Evolutionary conservation across 2,888 invertebrate species (phyloP).

Genomic region (Drosophila multiciliata): DNA sequence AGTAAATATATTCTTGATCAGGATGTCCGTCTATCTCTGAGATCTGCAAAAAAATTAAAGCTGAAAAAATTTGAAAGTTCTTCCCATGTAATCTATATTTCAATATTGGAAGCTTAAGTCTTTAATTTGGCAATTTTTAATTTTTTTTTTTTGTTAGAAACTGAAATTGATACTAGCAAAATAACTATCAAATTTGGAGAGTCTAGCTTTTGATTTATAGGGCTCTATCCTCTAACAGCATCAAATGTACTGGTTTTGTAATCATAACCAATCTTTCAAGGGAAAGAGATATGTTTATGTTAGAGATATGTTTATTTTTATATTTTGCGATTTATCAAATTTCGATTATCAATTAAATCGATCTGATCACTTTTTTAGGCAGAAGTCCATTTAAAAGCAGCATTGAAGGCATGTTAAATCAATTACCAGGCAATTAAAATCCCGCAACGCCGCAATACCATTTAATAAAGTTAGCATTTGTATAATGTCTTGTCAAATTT

Average conservation of each 20-base stretch:
- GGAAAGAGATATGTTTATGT: too few species aligned
- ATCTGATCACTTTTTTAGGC: constrained; percentile 66
- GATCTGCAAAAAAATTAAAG: too few species aligned
- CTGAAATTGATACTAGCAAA: not conserved
- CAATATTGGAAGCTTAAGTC: too few species aligned
- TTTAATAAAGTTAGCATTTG: constrained; percentile 75
- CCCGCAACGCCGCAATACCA: constrained; percentile 28
- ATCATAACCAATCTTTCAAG: too few species aligned
- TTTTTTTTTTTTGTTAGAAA: too few species aligned
- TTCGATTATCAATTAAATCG: not conserved
- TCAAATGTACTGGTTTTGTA: not conserved
- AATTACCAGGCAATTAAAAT: constrained; percentile 72
- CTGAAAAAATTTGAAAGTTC: too few species aligned
- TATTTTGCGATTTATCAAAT: not conserved
- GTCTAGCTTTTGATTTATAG: not conserved
- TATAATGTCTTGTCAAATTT: constrained; percentile 77
- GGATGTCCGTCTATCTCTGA: too few species aligned
- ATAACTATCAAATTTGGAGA: not conserved
- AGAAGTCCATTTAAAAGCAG: constrained; percentile 37
- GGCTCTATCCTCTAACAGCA: not conserved
- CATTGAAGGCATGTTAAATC: constrained; percentile 56
- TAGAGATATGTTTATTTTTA: too few species aligned
- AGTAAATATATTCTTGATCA: too few species aligned
- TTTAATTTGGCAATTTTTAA: too few species aligned
- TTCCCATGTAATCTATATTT: too few species aligned